Evolutionary conservation across 2,888 invertebrate species (phyloP), one percentile per base, ranked within the genome.

Genomic region (Entomobrya multifasciata): DNA sequence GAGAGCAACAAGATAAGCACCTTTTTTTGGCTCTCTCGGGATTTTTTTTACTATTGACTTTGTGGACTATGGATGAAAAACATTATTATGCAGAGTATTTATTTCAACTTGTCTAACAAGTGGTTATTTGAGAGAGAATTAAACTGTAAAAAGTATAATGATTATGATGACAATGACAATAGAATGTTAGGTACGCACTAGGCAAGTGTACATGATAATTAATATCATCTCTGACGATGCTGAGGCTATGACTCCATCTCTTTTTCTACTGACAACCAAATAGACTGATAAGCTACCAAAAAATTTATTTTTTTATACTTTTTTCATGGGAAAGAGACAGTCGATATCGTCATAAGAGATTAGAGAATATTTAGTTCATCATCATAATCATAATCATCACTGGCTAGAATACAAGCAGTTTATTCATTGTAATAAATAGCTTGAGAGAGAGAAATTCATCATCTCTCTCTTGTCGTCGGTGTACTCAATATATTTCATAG

Each of bases 321-420:
- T 47, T 47, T 47, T 47, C 47, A n/a, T n/a, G n/a, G n/a, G 17
- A 52, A n/a, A 8, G 52, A 17, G n/a, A 4, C 5, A 8, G 52
- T 52, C 17, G 52, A 17, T 1, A 52, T 52, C 17, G 17, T 8
- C 1, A 5, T 10, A 49, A 3, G 15, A 80, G 52, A 80, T 80
- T 70, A 70, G 25, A 67, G 1, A 55, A 17, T 62, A 70, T 80
- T 70, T 80, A 80, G 80, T 70, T 80, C 79, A 70, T 62, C 65
- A 15, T 30, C 60, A 60, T 11, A 27, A 30, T 65, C 65, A 36
- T 65, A 30, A 15, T 30, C 30, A n/a, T 30, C 30, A n/a, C n/a
- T n/a, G 65, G 8, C 65, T 44, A 44, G 41, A 62, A 17, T 15
- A 67, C 20, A n/a, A 57, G 1, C 41, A 22, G 44, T 60, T 30